phyloP scores from a whole-genome alignment of 2,797 vertebrate species.

The Xiphophorus birchmanni region DNA sequence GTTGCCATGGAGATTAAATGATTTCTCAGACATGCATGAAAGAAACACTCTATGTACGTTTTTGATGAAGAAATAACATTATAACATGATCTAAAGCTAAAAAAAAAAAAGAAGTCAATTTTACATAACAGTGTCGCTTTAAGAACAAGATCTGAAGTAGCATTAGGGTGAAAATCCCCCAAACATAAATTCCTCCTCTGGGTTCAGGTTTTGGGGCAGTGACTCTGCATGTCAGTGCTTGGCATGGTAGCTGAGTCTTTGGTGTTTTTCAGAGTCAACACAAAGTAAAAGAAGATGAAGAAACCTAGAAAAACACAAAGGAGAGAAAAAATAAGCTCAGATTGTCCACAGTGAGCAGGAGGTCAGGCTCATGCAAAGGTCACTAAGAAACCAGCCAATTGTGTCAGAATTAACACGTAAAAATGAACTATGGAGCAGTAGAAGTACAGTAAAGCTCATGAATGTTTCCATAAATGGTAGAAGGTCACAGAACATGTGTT shows the following conservation, averaged over 20 bases:
- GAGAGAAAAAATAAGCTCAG: not conserved
- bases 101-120: too few species aligned
- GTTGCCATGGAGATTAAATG: too few species aligned
- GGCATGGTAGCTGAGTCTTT: accelerated
- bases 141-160: not conserved
- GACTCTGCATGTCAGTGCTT: not conserved
- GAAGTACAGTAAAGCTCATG: not conserved
- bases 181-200: not conserved
- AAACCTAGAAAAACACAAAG: conserved; percentile 47
- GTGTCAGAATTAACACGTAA: not conserved
- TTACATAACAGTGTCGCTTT: too few species aligned
- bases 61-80: too few species aligned
- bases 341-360: not conserved
- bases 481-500: not conserved
- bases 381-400: not conserved
- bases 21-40: too few species aligned
- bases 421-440: not conserved
- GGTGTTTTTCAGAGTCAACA: conserved; percentile 35
- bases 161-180: not conserved
- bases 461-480: not conserved
- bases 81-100: too few species aligned
- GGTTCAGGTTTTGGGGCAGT: not conserved
- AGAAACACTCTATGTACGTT: too few species aligned
- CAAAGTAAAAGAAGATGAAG: conserved; percentile 69
- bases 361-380: conserved; percentile 3